Conservation (phyloP, 2,797 vertebrate genomes). For the Rhincodon typus region DNA sequence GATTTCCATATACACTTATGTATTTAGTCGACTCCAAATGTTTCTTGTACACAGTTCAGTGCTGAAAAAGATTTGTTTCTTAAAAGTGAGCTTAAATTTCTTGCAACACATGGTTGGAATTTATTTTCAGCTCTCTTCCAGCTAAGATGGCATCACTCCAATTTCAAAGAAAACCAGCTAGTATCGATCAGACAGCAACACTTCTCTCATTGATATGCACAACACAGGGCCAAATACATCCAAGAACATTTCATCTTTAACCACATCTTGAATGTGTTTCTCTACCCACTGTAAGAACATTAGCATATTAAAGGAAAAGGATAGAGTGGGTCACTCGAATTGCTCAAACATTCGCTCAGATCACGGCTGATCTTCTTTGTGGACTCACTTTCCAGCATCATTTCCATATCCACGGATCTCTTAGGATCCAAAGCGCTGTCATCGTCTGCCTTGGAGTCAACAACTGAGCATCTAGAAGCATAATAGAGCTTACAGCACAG, state of each 20-base stretch:
- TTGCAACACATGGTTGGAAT: neutral
- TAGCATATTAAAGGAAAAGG: too few species aligned
- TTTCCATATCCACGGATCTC: too few species aligned
- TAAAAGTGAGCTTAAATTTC: too few species aligned
- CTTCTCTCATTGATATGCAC: neutral
- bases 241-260: neutral
- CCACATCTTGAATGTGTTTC: neutral
- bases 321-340: too few species aligned
- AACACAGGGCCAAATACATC: neutral
- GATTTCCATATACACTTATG: neutral
- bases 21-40: neutral
- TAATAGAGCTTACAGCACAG: too few species aligned
- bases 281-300: too few species aligned
- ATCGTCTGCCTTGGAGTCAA: too few species aligned
- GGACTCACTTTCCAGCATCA: too few species aligned
- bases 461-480: too few species aligned
- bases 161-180: neutral
- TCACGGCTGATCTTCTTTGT: too few species aligned
- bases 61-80: neutral
- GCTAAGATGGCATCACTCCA: neutral
- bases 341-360: too few species aligned
- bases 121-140: neutral
- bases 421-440: too few species aligned
- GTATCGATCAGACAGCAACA: neutral
- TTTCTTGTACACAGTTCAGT: neutral